A percentile compares a stretch with the other conserved stretches of the same genome.
Evolutionary conservation across 2,888 invertebrate genomes (phyloP).

Genomic region (Drosophila greeni): DNA sequence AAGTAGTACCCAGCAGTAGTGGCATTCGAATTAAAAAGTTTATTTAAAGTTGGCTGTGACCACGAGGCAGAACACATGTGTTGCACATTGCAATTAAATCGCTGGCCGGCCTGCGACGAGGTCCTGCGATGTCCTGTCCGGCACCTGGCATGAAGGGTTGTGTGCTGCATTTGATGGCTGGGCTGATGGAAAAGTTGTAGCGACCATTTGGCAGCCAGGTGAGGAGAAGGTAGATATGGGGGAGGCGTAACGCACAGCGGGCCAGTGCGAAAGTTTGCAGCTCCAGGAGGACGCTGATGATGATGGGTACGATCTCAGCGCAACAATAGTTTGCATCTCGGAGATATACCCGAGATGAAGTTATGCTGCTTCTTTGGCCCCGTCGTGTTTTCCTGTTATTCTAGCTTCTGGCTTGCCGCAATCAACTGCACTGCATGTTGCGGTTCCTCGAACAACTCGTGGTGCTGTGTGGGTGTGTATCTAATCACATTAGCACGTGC

Average conservation of each 20-base stretch:
- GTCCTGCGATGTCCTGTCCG: conserved; percentile 14
- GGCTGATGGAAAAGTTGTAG: conserved; percentile 70
- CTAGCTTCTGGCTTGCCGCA: conserved; percentile 57
- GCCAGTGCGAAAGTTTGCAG: conserved; percentile 49
- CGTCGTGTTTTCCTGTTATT: conserved; percentile 33
- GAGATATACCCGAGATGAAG: conserved; percentile 53
- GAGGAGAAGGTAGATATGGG: background rate
- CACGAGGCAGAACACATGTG: conserved; percentile 32
- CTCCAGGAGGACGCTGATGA: conserved; percentile 8
- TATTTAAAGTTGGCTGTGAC: conserved; percentile 7
- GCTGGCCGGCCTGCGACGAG: conserved; percentile 33
- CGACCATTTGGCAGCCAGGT: conserved; percentile 49
- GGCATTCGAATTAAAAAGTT: conserved; percentile 1
- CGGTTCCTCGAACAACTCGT: conserved; percentile 57
- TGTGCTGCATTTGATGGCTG: conserved; percentile 61
- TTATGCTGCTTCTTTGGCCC: conserved; percentile 22
- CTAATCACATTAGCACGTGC: conserved; percentile 74
- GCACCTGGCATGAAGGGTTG: conserved; percentile 41
- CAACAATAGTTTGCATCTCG: conserved; percentile 70
- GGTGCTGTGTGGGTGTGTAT: conserved; percentile 43
- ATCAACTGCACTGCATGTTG: conserved; percentile 75
- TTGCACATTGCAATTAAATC: conserved; percentile 69
- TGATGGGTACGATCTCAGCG: conserved; percentile 42
- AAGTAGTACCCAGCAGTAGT: background rate
- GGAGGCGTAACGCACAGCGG: conserved; percentile 43